Evolutionary conservation across 2,113 vertebrate genomes (phyloP), one percentile per base, ranked within the genome.

Genomic region (Geococcyx californianus): DNA sequence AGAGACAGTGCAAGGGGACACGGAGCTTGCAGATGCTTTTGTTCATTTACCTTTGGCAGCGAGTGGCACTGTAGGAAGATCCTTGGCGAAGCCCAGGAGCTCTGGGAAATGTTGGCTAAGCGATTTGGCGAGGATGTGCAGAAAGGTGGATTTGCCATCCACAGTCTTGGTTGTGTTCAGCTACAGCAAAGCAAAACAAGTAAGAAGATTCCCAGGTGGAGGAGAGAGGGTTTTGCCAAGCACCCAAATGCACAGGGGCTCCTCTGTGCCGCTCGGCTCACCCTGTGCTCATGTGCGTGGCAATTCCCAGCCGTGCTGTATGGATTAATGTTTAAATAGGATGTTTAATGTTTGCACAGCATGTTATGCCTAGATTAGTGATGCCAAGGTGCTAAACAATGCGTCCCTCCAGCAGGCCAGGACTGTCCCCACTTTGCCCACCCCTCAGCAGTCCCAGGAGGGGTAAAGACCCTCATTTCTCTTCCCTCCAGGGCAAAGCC

Each of bases 51-150:
- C 99, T 99, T 99, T 99, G 98, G 99, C 99, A 91, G 99, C 99
- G 16, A 99, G 98, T 54, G 99, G 98, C 96, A 99, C 99, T 0
- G 99, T 99, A 19, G 98, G 98, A 10, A 99, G 99, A 84, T 99
- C 99, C 98, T 98, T 99, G 98, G 99, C 98, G 96, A 99, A 99
- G 97, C 98, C 99, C 90, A 99, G 98, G 94, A 99, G 98, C 97
- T 99, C 99, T 1, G 99, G 99, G 95, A 99, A 99, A 93, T 99
- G 99, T 98, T 99, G 99, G 98, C 98, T 99, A 91, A 99, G 98
- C 13, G 99, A 99, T 98, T 99, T 99, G 98, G 99, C 99, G 95
- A 99, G 98, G 92, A 99, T 99, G 96, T 99, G 99, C 76, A 99
- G 98, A 93, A 99, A 99, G 62, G 99, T 99, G 86, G 98, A 99